phyloP scores from a whole-genome alignment of 2,797 vertebrate genomes.

The Petrocephalus schoutedeni region DNA sequence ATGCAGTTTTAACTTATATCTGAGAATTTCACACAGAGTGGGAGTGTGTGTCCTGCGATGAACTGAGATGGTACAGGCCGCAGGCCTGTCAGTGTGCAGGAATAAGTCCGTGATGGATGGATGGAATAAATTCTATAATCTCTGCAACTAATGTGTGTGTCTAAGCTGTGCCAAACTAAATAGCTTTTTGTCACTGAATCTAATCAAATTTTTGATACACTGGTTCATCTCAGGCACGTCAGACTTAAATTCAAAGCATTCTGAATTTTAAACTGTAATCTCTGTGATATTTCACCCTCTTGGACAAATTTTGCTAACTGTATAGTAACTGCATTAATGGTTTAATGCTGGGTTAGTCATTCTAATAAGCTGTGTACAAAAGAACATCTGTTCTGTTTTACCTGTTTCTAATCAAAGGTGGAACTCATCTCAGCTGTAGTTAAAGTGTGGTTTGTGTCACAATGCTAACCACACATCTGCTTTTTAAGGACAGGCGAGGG shows the following conservation, averaged over 20 bases:
- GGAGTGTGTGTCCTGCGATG: neutral
- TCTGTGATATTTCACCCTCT: neutral
- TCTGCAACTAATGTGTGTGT: neutral
- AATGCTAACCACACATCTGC: neutral
- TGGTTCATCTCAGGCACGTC: neutral
- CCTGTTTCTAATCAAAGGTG: neutral
- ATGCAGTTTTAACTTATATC: neutral
- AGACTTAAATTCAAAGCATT: neutral
- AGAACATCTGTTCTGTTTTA: neutral
- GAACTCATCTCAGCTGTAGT: neutral
- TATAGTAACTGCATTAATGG: neutral
- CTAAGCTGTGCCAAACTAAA: neutral
- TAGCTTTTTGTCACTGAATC: neutral
- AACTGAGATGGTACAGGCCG: neutral
- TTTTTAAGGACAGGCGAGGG: neutral
- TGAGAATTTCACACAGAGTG: neutral
- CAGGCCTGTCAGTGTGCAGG: neutral
- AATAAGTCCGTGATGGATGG: neutral
- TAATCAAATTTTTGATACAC: neutral
- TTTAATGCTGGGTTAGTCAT: neutral
- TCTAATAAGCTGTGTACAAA: neutral
- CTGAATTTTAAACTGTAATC: neutral
- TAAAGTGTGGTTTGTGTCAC: neutral
- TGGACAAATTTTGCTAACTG: neutral
- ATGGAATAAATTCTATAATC: neutral